Conservation (phyloP, 2,888 invertebrate species). For the Himalopsyche anomala region DNA sequence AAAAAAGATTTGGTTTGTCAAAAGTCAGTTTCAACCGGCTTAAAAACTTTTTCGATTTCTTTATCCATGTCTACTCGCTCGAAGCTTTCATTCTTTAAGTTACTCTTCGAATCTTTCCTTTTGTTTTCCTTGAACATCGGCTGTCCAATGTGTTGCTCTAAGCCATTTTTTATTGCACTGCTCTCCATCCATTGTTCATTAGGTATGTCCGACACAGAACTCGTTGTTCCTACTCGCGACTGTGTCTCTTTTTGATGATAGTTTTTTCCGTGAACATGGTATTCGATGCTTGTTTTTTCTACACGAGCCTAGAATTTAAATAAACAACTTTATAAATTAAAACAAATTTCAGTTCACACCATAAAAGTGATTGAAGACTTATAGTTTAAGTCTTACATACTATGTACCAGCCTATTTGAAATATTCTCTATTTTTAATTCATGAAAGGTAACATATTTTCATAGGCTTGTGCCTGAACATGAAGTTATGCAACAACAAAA, state of each 20-base stretch:
- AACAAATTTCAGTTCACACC: neutral
- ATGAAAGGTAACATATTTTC: no score
- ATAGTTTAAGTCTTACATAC: no score
- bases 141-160: constrained; percentile 44
- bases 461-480: no score
- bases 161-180: constrained; percentile 9
- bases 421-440: no score
- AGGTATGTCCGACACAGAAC: neutral
- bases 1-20: neutral
- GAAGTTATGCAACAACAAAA: no score
- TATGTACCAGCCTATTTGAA: no score
- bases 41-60: constrained; percentile 74
- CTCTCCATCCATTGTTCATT: constrained; percentile 11
- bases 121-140: constrained; percentile 63
- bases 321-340: neutral
- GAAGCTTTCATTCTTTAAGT: constrained; percentile 8
- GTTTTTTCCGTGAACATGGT: constrained; percentile 69
- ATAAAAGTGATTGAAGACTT: no score
- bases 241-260: constrained; percentile 37
- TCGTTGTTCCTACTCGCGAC: neutral
- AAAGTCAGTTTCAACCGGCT: constrained; percentile 70
- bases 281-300: constrained; percentile 69
- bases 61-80: constrained; percentile 68
- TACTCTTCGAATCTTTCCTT: constrained; percentile 66
- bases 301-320: constrained; percentile 51